These are phyloP conservation scores for Sebastes trivittatus DNA, from an alignment of 2,797 vertebrate species.

Conservation along the genomic window DNA sequence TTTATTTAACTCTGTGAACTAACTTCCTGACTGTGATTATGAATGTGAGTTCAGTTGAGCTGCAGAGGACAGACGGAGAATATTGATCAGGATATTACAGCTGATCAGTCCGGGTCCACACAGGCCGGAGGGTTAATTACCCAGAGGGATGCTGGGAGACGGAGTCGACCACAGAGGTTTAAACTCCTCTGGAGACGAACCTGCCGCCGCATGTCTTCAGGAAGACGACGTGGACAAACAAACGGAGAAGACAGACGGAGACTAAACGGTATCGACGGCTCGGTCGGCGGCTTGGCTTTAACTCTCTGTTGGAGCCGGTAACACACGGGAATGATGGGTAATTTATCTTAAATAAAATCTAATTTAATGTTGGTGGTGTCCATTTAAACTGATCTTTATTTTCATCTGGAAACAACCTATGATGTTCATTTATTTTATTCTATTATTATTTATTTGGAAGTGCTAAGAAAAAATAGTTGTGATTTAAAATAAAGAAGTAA, in stretches of 20 bases:
- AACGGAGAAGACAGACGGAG: background rate
- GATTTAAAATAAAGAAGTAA: no score
- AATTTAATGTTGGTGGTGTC: background rate
- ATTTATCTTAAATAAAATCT: background rate
- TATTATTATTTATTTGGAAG: no score
- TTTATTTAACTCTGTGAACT: conserved; percentile 1
- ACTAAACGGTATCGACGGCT: conserved; percentile 26
- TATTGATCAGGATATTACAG: conserved; percentile 68
- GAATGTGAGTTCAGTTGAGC: conserved; percentile 37
- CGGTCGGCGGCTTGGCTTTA: conserved; percentile 6
- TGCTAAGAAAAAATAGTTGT: no score
- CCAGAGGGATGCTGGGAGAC: conserved; percentile 63
- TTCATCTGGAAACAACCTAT: background rate
- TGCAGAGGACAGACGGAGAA: conserved; percentile 42
- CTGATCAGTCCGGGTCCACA: conserved; percentile 47
- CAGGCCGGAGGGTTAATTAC: conserved; percentile 60
- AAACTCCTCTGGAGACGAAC: conserved; percentile 39
- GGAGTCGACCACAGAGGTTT: conserved; percentile 26
- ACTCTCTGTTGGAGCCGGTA: background rate
- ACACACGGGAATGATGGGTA: background rate
- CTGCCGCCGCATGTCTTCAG: conserved; percentile 28
- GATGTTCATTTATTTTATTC: background rate
- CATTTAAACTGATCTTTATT: background rate
- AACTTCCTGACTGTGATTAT: conserved; percentile 24
- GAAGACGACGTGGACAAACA: conserved; percentile 27